Evolutionary conservation across 2,888 invertebrate genomes (phyloP).

Genomic region (Metopia argyrocephala): DNA sequence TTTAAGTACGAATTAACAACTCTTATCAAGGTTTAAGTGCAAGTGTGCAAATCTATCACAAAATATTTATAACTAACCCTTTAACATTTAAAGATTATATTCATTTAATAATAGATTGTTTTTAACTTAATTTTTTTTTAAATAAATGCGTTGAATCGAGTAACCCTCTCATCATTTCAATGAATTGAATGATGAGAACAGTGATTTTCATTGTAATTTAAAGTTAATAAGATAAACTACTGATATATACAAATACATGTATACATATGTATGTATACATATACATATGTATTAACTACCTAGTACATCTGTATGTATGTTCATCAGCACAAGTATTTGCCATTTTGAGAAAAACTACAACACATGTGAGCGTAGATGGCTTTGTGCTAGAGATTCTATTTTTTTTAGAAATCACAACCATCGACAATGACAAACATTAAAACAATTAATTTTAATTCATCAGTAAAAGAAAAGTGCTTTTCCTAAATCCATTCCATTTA

Average conservation of each 20-base stretch:
- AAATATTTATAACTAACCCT: no score
- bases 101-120: not conserved
- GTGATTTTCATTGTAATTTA: not conserved
- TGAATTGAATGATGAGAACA: not conserved
- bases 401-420: not conserved
- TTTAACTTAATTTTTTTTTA: not conserved
- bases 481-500: not conserved
- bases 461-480: not conserved
- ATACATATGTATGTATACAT: not conserved
- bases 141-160: not conserved
- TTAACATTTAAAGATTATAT: not conserved
- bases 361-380: not conserved
- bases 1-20: no score
- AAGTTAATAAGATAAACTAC: not conserved
- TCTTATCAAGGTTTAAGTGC: no score
- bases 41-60: no score
- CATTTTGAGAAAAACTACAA: not conserved
- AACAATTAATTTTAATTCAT: constrained; percentile 21
- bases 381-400: not conserved
- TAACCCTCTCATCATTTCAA: not conserved
- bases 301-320: no score
- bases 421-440: constrained; percentile 7
- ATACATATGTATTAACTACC: not conserved
- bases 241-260: not conserved
- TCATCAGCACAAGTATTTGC: not conserved